These are phyloP conservation scores for Myiozetetes cayanensis DNA, from an alignment of 2,113 vertebrate genomes.

Conservation along the genomic window DNA sequence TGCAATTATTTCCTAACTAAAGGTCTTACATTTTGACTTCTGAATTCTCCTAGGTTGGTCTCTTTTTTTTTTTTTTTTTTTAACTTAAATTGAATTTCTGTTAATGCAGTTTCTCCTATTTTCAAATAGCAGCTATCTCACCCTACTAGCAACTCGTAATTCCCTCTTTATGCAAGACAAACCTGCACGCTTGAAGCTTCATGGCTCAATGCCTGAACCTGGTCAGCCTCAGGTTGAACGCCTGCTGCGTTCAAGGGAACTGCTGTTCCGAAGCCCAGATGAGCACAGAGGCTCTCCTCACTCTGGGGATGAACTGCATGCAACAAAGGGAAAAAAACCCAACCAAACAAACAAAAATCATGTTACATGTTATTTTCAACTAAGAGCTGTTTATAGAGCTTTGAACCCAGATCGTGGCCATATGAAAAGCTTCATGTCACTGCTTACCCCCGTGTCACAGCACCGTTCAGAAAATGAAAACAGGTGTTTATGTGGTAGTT, in stretches of 20 bases:
- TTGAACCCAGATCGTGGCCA: not conserved
- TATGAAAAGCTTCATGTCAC: not conserved
- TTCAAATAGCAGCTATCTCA: not conserved
- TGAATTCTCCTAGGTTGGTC: not conserved
- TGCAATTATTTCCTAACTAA: conserved; percentile 50
- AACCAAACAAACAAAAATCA: too few relatives aligned
- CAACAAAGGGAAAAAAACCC: not conserved
- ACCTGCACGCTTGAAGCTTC: not conserved
- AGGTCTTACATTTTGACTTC: conserved; percentile 28
- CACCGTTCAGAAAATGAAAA: not conserved
- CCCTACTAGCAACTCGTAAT: not conserved
- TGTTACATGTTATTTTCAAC: not conserved
- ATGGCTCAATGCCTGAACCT: not conserved
- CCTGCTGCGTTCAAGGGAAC: not conserved
- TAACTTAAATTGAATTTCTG: not conserved
- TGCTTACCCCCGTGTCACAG: not conserved
- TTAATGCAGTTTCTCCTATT: not conserved
- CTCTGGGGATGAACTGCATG: not conserved
- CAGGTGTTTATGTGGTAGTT: not conserved
- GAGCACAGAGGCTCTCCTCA: not conserved
- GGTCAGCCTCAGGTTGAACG: not conserved
- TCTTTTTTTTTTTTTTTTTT: not conserved
- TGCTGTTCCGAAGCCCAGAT: not conserved
- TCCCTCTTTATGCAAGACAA: not conserved
- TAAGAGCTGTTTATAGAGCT: not conserved